Base-by-base conservation (phyloP, 2,888 invertebrate genomes). In the Leucania comma region DNA sequence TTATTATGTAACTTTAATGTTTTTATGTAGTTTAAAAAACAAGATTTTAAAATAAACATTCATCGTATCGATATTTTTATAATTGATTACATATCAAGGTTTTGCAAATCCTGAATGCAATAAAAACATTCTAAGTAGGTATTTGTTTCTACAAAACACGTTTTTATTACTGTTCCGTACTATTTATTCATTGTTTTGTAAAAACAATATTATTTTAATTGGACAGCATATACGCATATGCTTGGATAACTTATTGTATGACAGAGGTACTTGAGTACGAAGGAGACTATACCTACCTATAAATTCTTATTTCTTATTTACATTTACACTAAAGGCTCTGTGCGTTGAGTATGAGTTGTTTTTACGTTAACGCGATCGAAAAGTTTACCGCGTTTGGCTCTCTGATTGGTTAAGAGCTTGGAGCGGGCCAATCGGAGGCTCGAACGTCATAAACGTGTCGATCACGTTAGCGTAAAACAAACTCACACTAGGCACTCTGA, bases 41-140 rank as follows among this genome's bases (percentile, higher is more conserved):
- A 72, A 58, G 8, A 67, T 3, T 66, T n/a, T 26, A 24, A 61
- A 42, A 12, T 32, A 24, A 38, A 62, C 48, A 57, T 57, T 62
- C 57, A 69, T 42, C 51, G 35, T 24, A 53, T 54, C n/a, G 14
- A 61, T 38, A 64, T 59, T 74, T 80, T 53, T 24, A 1, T 24
- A 68, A 74, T 68, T 54, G 64, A 48, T 63, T 24, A 63, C 53
- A 2, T 53, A 65, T 54, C 77, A 78, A 78, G 77, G 77, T 54
- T 78, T 80, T 58, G 24, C 60, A 61, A 75, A 65, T 80, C 60
- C 48, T 51, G 67, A 59, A 24, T 67, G 68, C 46, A 80, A 77
- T 68, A 76, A 78, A 81, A 65, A 78, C 77, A 58, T 75, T 78
- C 77, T 78, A 80, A 75, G 56, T 56, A 66, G 20, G 20, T 61